Conservation (phyloP, 2,113 vertebrate genomes). For the Phyllostomus discolor region DNA sequence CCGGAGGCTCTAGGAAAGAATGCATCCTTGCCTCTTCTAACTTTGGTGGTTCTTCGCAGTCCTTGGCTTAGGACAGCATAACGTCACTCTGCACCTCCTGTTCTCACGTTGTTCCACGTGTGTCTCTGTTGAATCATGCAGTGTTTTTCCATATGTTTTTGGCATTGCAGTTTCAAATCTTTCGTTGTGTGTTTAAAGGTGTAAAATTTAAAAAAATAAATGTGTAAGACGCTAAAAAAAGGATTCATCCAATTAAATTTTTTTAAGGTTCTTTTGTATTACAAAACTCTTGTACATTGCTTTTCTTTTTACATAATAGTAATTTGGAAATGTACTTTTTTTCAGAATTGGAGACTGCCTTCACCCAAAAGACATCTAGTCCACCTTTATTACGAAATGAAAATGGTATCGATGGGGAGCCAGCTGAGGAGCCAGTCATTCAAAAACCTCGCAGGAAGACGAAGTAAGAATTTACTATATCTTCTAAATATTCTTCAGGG, state of each 20-base stretch:
- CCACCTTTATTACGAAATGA: conserved; percentile 85
- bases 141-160: background rate
- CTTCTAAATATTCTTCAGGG: background rate
- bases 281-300: background rate
- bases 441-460: conserved; percentile 86
- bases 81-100: background rate
- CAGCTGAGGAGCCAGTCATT: conserved; percentile 83
- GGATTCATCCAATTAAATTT: background rate
- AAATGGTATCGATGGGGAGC: conserved; percentile 80
- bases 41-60: background rate
- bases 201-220: background rate
- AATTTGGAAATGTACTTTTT: background rate
- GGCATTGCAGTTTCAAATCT: background rate
- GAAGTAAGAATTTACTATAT: conserved; percentile 83
- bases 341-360: conserved; percentile 83
- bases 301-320: background rate
- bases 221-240: background rate
- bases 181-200: background rate
- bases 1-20: background rate
- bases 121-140: background rate
- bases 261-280: background rate
- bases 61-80: background rate
- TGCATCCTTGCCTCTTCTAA: background rate
- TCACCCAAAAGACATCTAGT: conserved; percentile 68
- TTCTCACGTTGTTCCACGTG: background rate